Percentiles rank a stretch among this genome's conserved stretches.
phyloP scores from a whole-genome alignment of 2,113 vertebrate species.

The Amphiprion ocellaris region DNA sequence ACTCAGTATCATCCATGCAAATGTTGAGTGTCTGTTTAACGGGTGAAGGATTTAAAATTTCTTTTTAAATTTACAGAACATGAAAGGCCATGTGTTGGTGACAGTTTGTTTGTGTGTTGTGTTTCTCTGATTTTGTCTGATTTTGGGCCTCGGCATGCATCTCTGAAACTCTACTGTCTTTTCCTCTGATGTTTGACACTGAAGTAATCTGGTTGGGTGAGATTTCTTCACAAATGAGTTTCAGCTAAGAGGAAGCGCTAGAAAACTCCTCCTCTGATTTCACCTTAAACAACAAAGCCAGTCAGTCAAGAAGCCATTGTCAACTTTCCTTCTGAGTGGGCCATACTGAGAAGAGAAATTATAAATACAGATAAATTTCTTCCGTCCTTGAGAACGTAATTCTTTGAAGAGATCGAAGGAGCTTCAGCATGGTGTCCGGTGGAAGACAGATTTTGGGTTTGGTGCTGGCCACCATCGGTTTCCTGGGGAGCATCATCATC shows the following conservation, averaged over 20 bases:
- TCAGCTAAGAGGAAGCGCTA: not conserved
- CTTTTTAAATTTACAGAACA: not conserved
- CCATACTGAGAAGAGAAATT: not conserved
- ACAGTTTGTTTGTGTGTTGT: not conserved
- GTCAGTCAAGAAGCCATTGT: not conserved
- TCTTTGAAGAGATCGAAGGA: constrained; percentile 9
- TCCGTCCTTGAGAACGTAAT: not conserved
- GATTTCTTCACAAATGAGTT: constrained; percentile 60
- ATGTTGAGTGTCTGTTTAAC: too few relatives aligned
- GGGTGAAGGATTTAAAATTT: not conserved
- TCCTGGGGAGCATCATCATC: constrained; percentile 87
- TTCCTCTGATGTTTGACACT: not conserved
- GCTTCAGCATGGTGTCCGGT: constrained; percentile 66
- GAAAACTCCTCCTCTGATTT: constrained; percentile 54
- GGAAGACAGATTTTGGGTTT: constrained; percentile 88
- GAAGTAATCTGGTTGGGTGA: constrained; percentile 35
- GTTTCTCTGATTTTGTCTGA: not conserved
- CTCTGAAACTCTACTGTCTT: constrained; percentile 11
- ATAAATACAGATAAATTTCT: not conserved
- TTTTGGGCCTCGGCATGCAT: not conserved
- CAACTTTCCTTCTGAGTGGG: not conserved
- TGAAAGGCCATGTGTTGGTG: not conserved
- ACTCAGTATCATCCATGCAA: not conserved
- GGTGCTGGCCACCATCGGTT: constrained; percentile 86
- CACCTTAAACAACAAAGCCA: not conserved